A percentile compares a stretch with the other conserved stretches of the same genome.
Conservation (phyloP, 2,888 invertebrate genomes). For the Cantharis flavilabris region DNA sequence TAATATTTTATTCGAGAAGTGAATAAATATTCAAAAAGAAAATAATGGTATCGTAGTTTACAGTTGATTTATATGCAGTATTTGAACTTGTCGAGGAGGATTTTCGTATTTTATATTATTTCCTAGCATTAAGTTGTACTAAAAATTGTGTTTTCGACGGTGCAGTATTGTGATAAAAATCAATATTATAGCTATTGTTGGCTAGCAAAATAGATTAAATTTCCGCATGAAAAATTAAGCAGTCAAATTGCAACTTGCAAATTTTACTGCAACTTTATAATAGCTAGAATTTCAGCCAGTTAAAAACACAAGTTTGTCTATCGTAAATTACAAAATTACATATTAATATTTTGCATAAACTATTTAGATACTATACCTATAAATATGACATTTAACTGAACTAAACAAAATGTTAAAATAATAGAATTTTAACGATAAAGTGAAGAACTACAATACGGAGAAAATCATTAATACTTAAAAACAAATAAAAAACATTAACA, state of each 20-base stretch:
- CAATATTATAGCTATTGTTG: neutral
- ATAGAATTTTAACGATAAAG: too few relatives aligned
- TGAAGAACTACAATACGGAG: too few relatives aligned
- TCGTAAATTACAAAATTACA: neutral
- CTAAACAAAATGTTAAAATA: too few relatives aligned
- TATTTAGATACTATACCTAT: too few relatives aligned
- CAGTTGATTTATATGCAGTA: neutral
- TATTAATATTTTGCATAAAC: neutral
- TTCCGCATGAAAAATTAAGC: neutral
- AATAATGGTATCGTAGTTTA: neutral
- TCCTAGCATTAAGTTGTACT: neutral
- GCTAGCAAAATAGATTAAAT: neutral
- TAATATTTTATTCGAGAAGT: neutral
- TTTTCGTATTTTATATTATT: neutral
- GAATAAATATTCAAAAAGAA: neutral
- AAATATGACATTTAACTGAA: too few relatives aligned
- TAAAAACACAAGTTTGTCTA: neutral
- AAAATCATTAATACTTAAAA: too few relatives aligned
- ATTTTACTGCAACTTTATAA: neutral
- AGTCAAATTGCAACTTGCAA: neutral
- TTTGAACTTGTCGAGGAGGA: neutral
- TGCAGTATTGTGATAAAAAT: neutral
- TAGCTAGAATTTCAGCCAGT: constrained; percentile 11
- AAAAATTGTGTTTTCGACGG: neutral
- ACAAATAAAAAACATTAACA: too few relatives aligned